Conservation (phyloP, 2,113 vertebrate genomes). For the Syrmaticus mikado region DNA sequence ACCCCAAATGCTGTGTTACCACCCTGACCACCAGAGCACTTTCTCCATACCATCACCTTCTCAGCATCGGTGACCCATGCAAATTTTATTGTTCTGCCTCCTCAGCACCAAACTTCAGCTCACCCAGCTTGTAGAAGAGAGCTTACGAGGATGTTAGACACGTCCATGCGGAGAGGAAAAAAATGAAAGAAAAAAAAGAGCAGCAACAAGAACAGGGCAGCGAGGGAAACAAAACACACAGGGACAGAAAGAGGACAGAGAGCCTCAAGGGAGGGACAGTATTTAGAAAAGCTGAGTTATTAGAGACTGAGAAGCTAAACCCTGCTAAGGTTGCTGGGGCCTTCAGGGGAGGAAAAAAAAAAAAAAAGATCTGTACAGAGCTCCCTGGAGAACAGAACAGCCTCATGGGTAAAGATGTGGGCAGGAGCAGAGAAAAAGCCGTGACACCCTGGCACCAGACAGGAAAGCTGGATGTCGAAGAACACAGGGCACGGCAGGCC, state of each 20-base stretch:
- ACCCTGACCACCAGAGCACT: neutral
- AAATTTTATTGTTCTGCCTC: neutral
- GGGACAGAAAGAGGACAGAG: conserved; percentile 56
- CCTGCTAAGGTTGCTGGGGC: neutral
- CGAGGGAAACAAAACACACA: conserved; percentile 35
- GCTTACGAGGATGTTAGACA: neutral
- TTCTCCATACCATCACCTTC: neutral
- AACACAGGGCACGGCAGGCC: neutral
- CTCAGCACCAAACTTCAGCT: neutral
- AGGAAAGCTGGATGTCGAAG: conserved; percentile 13
- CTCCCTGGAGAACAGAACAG: neutral
- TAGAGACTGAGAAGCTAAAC: neutral
- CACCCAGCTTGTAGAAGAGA: neutral
- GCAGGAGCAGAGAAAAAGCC: neutral
- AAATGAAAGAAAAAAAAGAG: neutral
- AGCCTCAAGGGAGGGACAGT: conserved; percentile 9
- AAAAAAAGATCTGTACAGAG: neutral
- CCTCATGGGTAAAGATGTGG: neutral
- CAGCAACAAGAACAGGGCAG: conserved; percentile 16
- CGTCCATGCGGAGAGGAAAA: neutral
- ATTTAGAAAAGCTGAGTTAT: conserved; percentile 19
- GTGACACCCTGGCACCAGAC: conserved; percentile 15
- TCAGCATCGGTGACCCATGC: neutral
- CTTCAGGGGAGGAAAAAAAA: neutral
- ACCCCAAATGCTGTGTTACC: neutral